Conservation (phyloP, 2,888 invertebrate genomes). For the Xiphydria camelus region DNA sequence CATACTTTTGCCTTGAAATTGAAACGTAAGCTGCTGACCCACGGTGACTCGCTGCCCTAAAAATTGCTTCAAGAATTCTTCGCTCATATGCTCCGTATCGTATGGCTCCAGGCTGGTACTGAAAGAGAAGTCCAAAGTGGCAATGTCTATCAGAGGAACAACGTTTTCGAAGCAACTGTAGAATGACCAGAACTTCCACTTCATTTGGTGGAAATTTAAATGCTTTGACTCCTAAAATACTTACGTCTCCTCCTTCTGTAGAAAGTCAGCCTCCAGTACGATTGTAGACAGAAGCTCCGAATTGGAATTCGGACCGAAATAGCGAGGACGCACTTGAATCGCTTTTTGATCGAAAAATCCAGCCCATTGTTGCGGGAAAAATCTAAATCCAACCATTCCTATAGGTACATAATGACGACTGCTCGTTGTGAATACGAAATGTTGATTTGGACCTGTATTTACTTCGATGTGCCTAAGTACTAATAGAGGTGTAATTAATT, state of each 20-base stretch:
- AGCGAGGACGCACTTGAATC: slow-evolving; percentile 81
- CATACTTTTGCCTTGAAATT: slow-evolving; percentile 86
- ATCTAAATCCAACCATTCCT: slow-evolving; percentile 87
- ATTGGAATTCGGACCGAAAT: slow-evolving; percentile 69
- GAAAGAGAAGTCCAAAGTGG: too few relatives aligned
- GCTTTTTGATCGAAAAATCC: slow-evolving; percentile 89
- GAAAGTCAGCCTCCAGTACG: slow-evolving; percentile 88
- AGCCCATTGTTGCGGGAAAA: slow-evolving; percentile 97
- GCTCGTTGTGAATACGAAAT: slow-evolving; percentile 83
- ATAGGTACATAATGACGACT: slow-evolving; percentile 76
- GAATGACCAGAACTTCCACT: too few relatives aligned
- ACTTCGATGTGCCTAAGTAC: slow-evolving; percentile 77
- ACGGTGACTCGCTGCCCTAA: slow-evolving; percentile 87
- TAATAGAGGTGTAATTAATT: not conserved
- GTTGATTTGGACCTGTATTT: slow-evolving; percentile 77
- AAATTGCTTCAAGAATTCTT: slow-evolving; percentile 89
- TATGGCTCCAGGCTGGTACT: slow-evolving; percentile 88
- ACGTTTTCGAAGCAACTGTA: too few relatives aligned
- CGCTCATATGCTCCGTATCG: slow-evolving; percentile 95
- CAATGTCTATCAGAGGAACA: too few relatives aligned
- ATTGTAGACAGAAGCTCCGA: slow-evolving; percentile 84
- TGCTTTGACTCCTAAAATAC: too few relatives aligned
- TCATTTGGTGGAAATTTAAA: too few relatives aligned
- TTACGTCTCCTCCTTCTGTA: slow-evolving; percentile 94
- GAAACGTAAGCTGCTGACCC: slow-evolving; percentile 89